Percentiles rank a stretch among this genome's conserved stretches.
These are phyloP conservation scores for Periophthalmus modestus DNA, from an alignment of 2,113 vertebrate species.

Conservation along the genomic window DNA sequence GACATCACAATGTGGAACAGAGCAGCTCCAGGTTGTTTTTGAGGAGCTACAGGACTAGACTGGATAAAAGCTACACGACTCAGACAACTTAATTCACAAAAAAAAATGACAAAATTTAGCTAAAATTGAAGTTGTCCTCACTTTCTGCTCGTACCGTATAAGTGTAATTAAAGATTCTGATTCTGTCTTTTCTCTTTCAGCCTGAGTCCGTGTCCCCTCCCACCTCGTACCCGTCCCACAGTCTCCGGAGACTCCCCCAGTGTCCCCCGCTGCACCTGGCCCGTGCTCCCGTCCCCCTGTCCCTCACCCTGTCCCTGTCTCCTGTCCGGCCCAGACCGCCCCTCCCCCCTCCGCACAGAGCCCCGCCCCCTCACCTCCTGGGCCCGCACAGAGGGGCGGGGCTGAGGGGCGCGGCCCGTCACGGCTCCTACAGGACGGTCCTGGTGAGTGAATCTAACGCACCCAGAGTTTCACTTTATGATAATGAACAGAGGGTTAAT, in stretches of 20 bases:
- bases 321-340: constrained; percentile 51
- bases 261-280: constrained; percentile 75
- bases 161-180: too few relatives aligned
- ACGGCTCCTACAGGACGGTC: constrained; percentile 71
- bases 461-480: constrained; percentile 20
- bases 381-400: constrained; percentile 47
- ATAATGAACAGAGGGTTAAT: too few relatives aligned
- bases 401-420: constrained; percentile 48
- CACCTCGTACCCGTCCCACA: constrained; percentile 58
- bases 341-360: constrained; percentile 49
- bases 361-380: constrained; percentile 51
- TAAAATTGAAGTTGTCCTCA: background rate
- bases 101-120: too few relatives aligned
- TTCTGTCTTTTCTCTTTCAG: constrained; percentile 66
- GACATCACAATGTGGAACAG: too few relatives aligned
- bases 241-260: constrained; percentile 71
- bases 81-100: too few relatives aligned
- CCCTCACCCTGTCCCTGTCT: constrained; percentile 61
- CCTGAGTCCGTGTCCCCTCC: constrained; percentile 54
- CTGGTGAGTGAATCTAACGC: constrained; percentile 64
- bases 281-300: constrained; percentile 70
- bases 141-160: background rate
- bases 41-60: too few relatives aligned
- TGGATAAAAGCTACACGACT: too few relatives aligned
- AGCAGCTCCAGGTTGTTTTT: too few relatives aligned